Conservation (phyloP, 2,113 vertebrate genomes). For the Ochotona curzoniae region DNA sequence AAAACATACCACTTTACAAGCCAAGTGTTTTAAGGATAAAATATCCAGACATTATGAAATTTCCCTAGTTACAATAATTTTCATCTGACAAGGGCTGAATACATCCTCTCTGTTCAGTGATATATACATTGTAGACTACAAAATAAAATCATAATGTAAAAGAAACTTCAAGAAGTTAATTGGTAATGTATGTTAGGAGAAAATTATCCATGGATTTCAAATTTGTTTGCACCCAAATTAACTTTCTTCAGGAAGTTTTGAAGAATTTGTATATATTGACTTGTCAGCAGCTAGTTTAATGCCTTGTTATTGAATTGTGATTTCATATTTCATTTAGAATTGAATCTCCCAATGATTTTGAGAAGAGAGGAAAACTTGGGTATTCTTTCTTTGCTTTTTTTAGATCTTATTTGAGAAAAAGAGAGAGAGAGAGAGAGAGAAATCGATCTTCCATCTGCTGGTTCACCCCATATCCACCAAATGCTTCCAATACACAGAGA, state of each 20-base stretch:
- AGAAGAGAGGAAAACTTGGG: neutral
- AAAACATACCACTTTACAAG: constrained; percentile 29
- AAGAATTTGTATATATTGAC: neutral
- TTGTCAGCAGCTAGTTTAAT: neutral
- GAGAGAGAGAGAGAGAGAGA: too few species aligned
- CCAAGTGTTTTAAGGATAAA: constrained; percentile 31
- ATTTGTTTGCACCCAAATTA: too few species aligned
- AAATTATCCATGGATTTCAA: too few species aligned
- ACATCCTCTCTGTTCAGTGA: neutral
- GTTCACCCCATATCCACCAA: too few species aligned
- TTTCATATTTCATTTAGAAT: constrained; percentile 40
- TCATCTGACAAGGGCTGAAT: neutral
- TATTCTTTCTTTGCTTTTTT: neutral
- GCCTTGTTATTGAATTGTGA: constrained; percentile 8
- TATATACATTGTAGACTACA: neutral
- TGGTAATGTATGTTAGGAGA: too few species aligned
- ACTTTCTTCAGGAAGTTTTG: too few species aligned
- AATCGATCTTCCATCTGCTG: too few species aligned
- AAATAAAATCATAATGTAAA: neutral
- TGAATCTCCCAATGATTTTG: neutral
- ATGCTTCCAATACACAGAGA: too few species aligned
- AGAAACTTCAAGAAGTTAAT: too few species aligned
- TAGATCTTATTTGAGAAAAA: too few species aligned
- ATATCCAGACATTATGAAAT: fast-evolving
- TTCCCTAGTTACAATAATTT: neutral